Percentiles rank a stretch among this genome's conserved stretches.
phyloP scores from a whole-genome alignment of 2,797 vertebrate genomes.

The Syndactyla subalaris region DNA sequence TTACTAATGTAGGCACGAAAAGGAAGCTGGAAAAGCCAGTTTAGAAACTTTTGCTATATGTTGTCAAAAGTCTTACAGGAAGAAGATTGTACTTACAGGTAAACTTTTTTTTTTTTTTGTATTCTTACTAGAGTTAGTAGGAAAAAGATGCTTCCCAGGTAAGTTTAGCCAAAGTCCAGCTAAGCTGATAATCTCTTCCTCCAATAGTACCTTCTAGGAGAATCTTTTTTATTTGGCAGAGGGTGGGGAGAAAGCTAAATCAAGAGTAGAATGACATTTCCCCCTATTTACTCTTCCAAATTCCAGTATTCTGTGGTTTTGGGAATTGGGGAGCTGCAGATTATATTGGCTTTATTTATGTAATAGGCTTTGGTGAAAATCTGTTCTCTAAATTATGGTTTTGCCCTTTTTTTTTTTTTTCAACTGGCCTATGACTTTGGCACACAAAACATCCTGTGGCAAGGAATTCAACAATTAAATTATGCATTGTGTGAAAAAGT shows the following conservation, averaged over 20 bases:
- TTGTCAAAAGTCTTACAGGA: not conserved
- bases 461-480: slow-evolving; percentile 21
- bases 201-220: not conserved
- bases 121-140: not conserved
- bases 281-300: not conserved
- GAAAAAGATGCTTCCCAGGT: not conserved
- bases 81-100: not conserved
- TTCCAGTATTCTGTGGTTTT: not conserved
- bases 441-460: not conserved
- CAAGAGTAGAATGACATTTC: not conserved
- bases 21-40: not conserved
- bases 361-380: not conserved
- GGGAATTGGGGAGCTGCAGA: not conserved
- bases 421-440: not conserved
- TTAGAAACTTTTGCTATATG: not conserved
- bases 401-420: not conserved
- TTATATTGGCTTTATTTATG: not conserved
- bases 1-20: not conserved
- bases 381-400: not conserved
- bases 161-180: not conserved
- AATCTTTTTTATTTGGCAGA: not conserved
- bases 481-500: slow-evolving; percentile 22
- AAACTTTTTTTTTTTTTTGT: not conserved
- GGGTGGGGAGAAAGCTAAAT: not conserved
- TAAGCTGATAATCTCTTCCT: not conserved